These are phyloP conservation scores for Drosophila picticornis DNA, from an alignment of 2,888 invertebrate genomes.

Conservation along the genomic window DNA sequence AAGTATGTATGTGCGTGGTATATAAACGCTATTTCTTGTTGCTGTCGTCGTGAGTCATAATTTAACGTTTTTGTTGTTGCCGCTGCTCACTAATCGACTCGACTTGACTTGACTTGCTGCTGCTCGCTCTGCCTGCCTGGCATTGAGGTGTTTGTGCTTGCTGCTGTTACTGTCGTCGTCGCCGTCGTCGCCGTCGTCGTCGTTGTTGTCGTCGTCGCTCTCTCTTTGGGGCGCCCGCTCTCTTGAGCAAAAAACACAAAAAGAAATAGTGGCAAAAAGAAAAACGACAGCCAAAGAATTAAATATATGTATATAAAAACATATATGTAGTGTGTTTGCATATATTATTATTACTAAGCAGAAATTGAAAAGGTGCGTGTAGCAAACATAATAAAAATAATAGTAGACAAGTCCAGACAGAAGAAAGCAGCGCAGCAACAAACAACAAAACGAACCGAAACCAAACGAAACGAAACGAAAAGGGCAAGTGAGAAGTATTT, in stretches of 20 bases:
- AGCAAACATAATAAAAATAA: conserved; percentile 38
- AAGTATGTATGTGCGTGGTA: conserved; percentile 3
- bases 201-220: conserved; percentile 30
- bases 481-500: conserved; percentile 43
- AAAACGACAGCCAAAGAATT: conserved; percentile 45
- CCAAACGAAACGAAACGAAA: conserved; percentile 9
- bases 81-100: conserved; percentile 51
- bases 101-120: conserved; percentile 16
- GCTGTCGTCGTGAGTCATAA: conserved; percentile 57
- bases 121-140: conserved; percentile 58
- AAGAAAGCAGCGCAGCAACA: conserved; percentile 27
- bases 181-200: neutral
- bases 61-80: conserved; percentile 52
- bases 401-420: conserved; percentile 8
- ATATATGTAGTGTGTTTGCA: conserved; percentile 10
- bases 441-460: conserved; percentile 19
- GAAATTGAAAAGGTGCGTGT: conserved; percentile 44
- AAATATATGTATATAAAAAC: conserved; percentile 17
- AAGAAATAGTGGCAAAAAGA: conserved; percentile 38
- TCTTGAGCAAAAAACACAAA: conserved; percentile 51
- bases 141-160: conserved; percentile 64
- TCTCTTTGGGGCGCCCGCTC: conserved; percentile 43
- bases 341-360: conserved; percentile 62
- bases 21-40: conserved; percentile 47
- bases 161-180: conserved; percentile 28